Evolutionary conservation across 53 echinoderm and acorn worm species (phyloP).

Genomic region (Pentamera pediparva): DNA sequence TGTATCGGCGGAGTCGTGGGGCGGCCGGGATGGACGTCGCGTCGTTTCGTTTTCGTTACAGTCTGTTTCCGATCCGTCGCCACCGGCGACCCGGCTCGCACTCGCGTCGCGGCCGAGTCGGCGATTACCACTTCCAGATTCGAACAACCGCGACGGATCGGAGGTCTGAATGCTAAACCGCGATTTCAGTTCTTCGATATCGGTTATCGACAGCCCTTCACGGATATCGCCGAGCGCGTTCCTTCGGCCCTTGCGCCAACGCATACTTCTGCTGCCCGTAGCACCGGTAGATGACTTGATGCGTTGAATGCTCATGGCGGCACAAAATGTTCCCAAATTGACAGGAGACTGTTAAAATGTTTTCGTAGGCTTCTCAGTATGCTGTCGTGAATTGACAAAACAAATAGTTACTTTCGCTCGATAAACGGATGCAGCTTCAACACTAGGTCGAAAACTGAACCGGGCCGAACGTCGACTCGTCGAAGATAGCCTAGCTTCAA

Average conservation of each 20-base stretch:
- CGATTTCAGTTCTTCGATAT: slow-evolving; percentile 42
- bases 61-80: not conserved
- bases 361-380: too few species aligned
- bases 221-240: slow-evolving; percentile 76
- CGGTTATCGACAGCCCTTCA: slow-evolving; percentile 52
- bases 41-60: not conserved
- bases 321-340: too few species aligned
- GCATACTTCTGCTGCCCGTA: slow-evolving; percentile 9
- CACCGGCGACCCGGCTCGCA: not conserved
- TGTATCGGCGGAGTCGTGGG: not conserved
- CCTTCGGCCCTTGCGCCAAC: slow-evolving; percentile 57
- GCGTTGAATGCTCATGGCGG: not conserved
- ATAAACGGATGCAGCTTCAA: too few species aligned
- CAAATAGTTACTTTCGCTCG: too few species aligned
- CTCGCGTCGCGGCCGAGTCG: not conserved
- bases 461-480: too few species aligned
- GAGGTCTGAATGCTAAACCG: slow-evolving; percentile 5
- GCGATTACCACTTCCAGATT: not conserved
- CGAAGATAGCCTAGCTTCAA: too few species aligned
- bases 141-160: not conserved
- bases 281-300: not conserved
- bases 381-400: too few species aligned
- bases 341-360: too few species aligned
- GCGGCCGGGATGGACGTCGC: not conserved
- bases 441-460: too few species aligned